Evolutionary conservation across 2,888 invertebrate species (phyloP).

Genomic region (Priocnemis perturbator): DNA sequence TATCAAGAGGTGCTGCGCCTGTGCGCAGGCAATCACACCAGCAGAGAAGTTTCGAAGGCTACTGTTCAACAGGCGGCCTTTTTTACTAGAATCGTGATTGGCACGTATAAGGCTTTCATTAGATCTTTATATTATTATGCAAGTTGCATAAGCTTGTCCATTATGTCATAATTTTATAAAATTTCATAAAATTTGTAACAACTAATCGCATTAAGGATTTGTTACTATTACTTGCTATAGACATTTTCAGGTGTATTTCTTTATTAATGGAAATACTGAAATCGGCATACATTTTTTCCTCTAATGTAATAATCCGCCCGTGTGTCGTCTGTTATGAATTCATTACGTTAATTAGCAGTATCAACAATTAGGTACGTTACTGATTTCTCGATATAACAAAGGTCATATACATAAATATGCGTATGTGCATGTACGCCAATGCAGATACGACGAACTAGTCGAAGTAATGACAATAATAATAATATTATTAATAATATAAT

Average conservation of each 20-base stretch:
- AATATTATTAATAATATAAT: not conserved
- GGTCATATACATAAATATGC: constrained; percentile 17
- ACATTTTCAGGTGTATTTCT: constrained; percentile 39
- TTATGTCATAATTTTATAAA: too few species aligned
- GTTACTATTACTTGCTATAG: too few species aligned
- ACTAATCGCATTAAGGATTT: too few species aligned
- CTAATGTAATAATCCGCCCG: constrained; percentile 39
- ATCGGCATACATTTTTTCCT: constrained; percentile 62
- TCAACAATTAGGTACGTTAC: constrained; percentile 41
- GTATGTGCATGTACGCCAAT: constrained; percentile 21
- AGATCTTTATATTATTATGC: too few species aligned
- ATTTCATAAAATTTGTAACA: too few species aligned
- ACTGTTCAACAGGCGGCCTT: constrained; percentile 14
- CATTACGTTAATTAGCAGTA: constrained; percentile 45
- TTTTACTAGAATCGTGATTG: too few species aligned
- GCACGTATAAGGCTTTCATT: too few species aligned
- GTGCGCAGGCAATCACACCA: not conserved
- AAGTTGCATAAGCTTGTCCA: too few species aligned
- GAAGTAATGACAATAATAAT: constrained; percentile 30
- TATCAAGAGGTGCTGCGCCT: not conserved
- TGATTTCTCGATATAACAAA: constrained; percentile 29
- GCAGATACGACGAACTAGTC: constrained; percentile 31
- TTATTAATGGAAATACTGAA: constrained; percentile 68
- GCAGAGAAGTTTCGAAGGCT: constrained; percentile 12
- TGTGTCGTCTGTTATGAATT: constrained; percentile 15